These are phyloP conservation scores for Petrolisthes cinctipes DNA, from an alignment of 2,888 invertebrate genomes.

Conservation along the genomic window DNA sequence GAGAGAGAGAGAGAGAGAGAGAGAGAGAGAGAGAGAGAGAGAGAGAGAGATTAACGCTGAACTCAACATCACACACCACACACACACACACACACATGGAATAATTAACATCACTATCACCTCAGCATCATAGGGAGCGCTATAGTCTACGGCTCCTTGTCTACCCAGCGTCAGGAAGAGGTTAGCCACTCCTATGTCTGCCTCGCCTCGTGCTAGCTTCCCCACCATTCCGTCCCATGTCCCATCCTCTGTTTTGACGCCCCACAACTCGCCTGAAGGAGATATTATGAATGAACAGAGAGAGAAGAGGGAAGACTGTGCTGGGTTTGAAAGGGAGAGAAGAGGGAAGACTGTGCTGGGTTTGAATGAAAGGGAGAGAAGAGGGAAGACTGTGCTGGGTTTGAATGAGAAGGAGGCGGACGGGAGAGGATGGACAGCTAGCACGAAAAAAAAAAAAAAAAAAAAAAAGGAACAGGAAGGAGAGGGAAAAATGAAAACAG, in stretches of 20 bases:
- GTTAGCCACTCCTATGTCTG: slow-evolving; percentile 59
- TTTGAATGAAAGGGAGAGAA: too few species aligned
- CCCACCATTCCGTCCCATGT: slow-evolving; percentile 63
- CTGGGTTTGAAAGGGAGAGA: too few species aligned
- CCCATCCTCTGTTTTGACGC: slow-evolving; percentile 40
- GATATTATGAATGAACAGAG: not conserved
- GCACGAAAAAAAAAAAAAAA: too few species aligned
- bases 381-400: too few species aligned
- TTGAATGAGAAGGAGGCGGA: too few species aligned
- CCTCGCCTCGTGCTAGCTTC: slow-evolving; percentile 45
- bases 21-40: not conserved
- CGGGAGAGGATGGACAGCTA: too few species aligned
- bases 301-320: too few species aligned
- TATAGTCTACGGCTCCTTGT: slow-evolving; percentile 50
- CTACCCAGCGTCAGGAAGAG: slow-evolving; percentile 45
- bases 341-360: too few species aligned
- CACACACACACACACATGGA: not conserved
- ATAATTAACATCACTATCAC: slow-evolving; percentile 1
- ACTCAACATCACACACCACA: too few species aligned
- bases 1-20: not conserved
- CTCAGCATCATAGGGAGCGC: slow-evolving; percentile 59
- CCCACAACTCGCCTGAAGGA: slow-evolving; percentile 51
- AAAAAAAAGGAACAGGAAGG: too few species aligned
- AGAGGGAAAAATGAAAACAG: too few species aligned
- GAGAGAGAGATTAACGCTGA: too few species aligned